Evolutionary conservation across 2,797 vertebrate genomes (phyloP), one percentile per base, ranked within the genome.

Genomic region (Odontamblyopus rebecca): DNA sequence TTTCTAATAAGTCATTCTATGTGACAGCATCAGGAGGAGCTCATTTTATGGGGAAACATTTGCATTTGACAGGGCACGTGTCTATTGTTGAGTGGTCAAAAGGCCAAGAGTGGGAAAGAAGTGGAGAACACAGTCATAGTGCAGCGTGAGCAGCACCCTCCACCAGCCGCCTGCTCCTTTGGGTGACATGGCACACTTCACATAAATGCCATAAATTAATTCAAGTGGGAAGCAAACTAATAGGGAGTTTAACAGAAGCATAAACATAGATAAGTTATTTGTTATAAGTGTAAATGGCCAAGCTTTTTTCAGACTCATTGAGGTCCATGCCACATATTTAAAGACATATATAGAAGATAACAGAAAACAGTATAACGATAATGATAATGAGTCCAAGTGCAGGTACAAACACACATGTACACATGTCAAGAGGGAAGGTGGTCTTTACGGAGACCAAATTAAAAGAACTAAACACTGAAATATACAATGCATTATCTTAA

Each of bases 51-150:
- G 63, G 63, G 79, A 61, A 59, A 77, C 82, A 93, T 92, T 91
- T 86, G 80, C 91, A 91, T 93, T 88, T 89, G 44, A 66, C 87
- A 27, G 64, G 91, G 90, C 91, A 70, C 91, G 93, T 80, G 86
- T 71, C 67, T 67, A 35, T 67, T 67, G 65, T 67, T 32, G 50
- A 12, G 50, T 12, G 48, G 71, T 48, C 53, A 62, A 68, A 44
- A 9, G 9, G 26, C 12, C 8, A 2, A 70, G 59, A 72, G 75
- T 71, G 69, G 48, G 63, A 72, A 77, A 65, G 41, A 64, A 26
- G 29, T 29, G 18, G 54, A 66, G 68, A 73, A 53, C 59, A 54
- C 57, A 62, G 53, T 56, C 60, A 64, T 53, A 67, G 35, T 18
- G 67, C 0, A 12, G 32, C 0, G 7, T 69, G 54, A 72, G 60